Evolutionary conservation across 2,888 invertebrate genomes (phyloP), one percentile per base, ranked within the genome.

Genomic region (Adela reaumurella): DNA sequence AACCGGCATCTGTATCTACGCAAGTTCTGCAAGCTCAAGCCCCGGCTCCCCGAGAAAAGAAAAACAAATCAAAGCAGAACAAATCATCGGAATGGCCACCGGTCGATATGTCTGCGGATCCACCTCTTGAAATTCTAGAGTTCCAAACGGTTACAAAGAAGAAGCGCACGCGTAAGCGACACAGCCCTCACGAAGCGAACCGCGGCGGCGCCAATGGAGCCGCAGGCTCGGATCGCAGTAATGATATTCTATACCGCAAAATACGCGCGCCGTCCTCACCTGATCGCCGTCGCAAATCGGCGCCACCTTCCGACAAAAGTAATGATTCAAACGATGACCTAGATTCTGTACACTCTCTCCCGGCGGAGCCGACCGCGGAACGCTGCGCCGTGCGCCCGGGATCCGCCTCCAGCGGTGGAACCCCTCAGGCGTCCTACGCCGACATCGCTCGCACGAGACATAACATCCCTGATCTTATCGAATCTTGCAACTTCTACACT

Each of bases 121-220:
- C 83, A 59, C 76, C 78, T 57, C 50, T 69, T 55, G 87, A 87
- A 66, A 81, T 83, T 47, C 80, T 87, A 11, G 92, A 92, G 62
- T 93, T 92, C 72, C 87, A 89, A 65, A 88, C 90, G 47, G 92
- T 93, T 48, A 89, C 88, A 50, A 92, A 91, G 64, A 89, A 89
- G 66, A 90, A 90, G 67, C 87, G 88, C 62, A 85, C 87, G 60
- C 89, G 89, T 61, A 90, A 90, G 62, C 84, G 86, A 58, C 67
- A 78, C 29, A 78, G 76, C 53, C 68, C 70, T 43, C 58, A 76
- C 56, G 82, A 81, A 61, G 80, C 77, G 48, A 57, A 55, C n/a
- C 57, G 57, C 16, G 56, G 55, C 17, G 52, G 55, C 56, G 61
- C 48, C 57, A 63, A 56, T 53, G 56, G 54, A 51, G 54, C 55